These are phyloP conservation scores for Brachionus asplanchnoidis DNA, from an alignment of 1,140 invertebrate genomes.

Conservation along the genomic window DNA sequence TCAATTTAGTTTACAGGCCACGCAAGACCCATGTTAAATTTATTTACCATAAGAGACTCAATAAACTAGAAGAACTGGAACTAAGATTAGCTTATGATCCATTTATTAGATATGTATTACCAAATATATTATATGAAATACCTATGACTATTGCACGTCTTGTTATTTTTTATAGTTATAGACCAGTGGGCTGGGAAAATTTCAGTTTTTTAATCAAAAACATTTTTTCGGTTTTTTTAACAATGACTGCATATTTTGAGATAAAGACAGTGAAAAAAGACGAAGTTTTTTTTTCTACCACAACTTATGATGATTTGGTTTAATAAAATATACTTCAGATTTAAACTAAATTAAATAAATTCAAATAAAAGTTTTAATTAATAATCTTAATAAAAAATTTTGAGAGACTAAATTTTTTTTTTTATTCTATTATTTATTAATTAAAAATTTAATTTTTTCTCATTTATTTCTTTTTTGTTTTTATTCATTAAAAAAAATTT, in stretches of 20 bases:
- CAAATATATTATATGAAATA: conserved; percentile 23
- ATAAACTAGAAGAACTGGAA: conserved; percentile 24
- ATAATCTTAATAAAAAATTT: no score
- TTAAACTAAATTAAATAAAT: no score
- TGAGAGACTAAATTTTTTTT: no score
- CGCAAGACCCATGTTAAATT: not conserved
- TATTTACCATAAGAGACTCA: not conserved
- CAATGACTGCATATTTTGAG: conserved; percentile 31
- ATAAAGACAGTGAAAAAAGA: not conserved
- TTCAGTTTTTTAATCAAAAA: conserved; percentile 18
- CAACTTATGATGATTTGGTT: conserved; percentile 11
- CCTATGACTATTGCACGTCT: conserved; percentile 1
- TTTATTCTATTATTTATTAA: no score
- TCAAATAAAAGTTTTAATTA: no score
- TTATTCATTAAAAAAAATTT: no score
- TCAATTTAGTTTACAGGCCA: not conserved
- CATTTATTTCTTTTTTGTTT: no score
- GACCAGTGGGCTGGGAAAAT: conserved; percentile 26
- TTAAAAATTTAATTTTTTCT: no score
- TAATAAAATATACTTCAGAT: not conserved
- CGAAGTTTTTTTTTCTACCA: not conserved
- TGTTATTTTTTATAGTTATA: conserved; percentile 5
- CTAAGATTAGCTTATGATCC: not conserved
- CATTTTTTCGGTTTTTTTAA: conserved; percentile 14
- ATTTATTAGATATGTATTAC: not conserved